phyloP scores from a whole-genome alignment of 2,888 invertebrate species.

The Drosophila paramelanica region DNA sequence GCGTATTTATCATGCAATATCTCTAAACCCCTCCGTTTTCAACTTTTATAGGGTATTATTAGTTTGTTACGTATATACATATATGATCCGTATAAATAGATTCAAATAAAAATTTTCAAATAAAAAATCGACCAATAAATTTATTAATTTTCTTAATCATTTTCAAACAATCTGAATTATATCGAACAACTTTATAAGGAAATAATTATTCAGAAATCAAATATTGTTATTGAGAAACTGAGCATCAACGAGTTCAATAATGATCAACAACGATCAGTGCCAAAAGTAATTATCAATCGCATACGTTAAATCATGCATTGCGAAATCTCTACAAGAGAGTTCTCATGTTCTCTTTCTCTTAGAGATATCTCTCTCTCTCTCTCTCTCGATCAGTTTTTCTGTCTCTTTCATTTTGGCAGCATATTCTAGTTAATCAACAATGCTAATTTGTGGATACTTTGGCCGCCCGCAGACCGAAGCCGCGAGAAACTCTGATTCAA shows the following conservation, averaged over 20 bases:
- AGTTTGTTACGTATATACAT: background rate
- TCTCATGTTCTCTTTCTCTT: too few species aligned
- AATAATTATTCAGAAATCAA: too few species aligned
- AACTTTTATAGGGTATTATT: background rate
- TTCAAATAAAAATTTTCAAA: too few species aligned
- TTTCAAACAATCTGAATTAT: too few species aligned
- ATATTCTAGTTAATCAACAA: constrained; percentile 59
- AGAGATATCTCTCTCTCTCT: background rate
- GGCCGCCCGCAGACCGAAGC: constrained; percentile 67
- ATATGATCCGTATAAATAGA: too few species aligned
- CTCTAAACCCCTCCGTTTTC: constrained; percentile 9
- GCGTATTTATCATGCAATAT: constrained; percentile 58
- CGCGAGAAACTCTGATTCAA: constrained; percentile 36
- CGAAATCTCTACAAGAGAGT: background rate
- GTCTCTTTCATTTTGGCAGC: too few species aligned
- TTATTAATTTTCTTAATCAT: too few species aligned
- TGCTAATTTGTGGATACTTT: constrained; percentile 59
- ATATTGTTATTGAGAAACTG: too few species aligned
- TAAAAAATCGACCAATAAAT: too few species aligned
- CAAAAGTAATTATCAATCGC: background rate
- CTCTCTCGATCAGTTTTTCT: too few species aligned
- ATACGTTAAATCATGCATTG: background rate
- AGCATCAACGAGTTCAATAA: too few species aligned
- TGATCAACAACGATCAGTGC: background rate
- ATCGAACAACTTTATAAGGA: too few species aligned